These are phyloP conservation scores for Amazona guildingii DNA, from an alignment of 2,113 vertebrate genomes.

Conservation along the genomic window DNA sequence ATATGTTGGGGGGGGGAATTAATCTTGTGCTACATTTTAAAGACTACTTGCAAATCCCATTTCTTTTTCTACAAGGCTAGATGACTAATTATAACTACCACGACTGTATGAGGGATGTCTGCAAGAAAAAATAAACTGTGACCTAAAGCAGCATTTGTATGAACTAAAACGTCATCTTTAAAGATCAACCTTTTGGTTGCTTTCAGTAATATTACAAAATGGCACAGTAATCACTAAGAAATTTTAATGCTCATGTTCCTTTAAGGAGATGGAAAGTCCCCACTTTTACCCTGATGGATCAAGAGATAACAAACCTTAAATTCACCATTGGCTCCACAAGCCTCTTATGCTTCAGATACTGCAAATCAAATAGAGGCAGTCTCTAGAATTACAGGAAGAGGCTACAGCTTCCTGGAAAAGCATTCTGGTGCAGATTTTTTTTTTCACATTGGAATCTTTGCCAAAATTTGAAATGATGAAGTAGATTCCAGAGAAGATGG, in stretches of 20 bases:
- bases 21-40: background rate
- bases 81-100: background rate
- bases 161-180: background rate
- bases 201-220: background rate
- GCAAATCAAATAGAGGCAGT: background rate
- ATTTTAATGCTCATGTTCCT: background rate
- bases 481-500: background rate
- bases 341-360: background rate
- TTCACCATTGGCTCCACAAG: background rate
- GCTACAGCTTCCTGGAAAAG: background rate
- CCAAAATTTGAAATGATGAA: background rate
- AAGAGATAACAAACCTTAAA: background rate
- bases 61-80: background rate
- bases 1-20: background rate
- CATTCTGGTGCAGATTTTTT: background rate
- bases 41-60: background rate
- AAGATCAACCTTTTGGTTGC: background rate
- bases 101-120: fast-evolving
- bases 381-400: background rate
- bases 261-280: background rate
- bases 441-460: fast-evolving
- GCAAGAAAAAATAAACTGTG: background rate
- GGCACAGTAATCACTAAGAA: background rate
- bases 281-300: background rate
- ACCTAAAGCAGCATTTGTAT: background rate